Base-by-base conservation (phyloP, 2,888 invertebrate species). In the Lasioglossum figueresi region DNA sequence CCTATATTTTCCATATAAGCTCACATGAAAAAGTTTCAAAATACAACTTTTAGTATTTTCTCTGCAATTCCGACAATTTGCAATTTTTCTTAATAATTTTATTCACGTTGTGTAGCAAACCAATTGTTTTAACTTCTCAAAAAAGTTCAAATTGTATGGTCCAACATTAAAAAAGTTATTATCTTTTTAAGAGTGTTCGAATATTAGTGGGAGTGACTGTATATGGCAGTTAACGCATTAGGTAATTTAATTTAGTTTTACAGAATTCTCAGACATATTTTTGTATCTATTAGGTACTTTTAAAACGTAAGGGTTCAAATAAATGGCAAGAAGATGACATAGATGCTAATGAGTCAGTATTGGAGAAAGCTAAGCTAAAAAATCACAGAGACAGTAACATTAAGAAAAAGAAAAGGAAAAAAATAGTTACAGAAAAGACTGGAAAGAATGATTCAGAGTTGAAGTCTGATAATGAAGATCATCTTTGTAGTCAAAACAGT, bases 331-430 rank as follows among this genome's bases (percentile, higher is more conserved):
- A 84, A 63, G 2, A 66, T 34, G 27, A 75, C 23, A 31, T 78
- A n/a, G 52, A 63, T n/a, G 23, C 3, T 74, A n/a, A 6, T 52
- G 82, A 88, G 27, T 59, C 76, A 23, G 8, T 34, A 16, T 4
- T 14, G 12, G 90, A 90, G 5, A 91, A 88, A 82, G 10, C n/a
- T n/a, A 89, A 89, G 27, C 10, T 34, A 5, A 75, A 71, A 48
- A 80, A 78, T 68, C 2, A 8, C 59, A n/a, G 75, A 48, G n/a
- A 56, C 70, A 85, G 73, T 37, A 12, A 12, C 0, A 4, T 45
- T 43, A 83, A 76, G 4, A 59, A 43, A 70, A 79, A 56, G n/a
- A 68, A 40, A 19, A 43, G 59, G 4, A 72, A 78, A 37, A 82
- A 75, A 66, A 23, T 12, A 23, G 40, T 63, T 72, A 63, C 43